These are phyloP conservation scores for Notarius lentiginosus DNA, from an alignment of 2,113 vertebrate genomes.

Conservation along the genomic window DNA sequence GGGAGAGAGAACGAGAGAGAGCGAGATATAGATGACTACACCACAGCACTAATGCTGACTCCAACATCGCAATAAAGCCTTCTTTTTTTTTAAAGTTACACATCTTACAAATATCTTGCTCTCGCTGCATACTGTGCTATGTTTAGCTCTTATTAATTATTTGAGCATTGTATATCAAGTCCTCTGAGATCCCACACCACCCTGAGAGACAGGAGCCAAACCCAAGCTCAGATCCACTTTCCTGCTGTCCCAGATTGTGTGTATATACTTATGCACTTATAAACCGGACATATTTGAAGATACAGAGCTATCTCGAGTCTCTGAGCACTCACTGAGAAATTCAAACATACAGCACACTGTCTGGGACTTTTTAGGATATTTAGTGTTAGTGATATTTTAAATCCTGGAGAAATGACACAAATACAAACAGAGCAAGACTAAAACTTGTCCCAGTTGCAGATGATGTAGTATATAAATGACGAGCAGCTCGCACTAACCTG, in stretches of 20 bases:
- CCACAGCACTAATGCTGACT: slow-evolving; percentile 32
- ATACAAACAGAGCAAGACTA: neutral
- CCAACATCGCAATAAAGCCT: neutral
- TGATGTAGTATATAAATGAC: neutral
- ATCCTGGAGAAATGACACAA: too few relatives aligned
- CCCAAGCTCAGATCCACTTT: neutral
- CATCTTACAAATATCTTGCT: neutral
- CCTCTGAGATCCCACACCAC: neutral
- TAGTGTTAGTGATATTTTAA: neutral
- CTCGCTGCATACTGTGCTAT: neutral
- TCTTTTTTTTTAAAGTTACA: neutral
- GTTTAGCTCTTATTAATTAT: slow-evolving; percentile 23
- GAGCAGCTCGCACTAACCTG: neutral
- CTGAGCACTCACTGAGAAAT: neutral
- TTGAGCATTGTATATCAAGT: neutral
- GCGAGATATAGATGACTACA: slow-evolving; percentile 48
- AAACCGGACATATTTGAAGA: neutral
- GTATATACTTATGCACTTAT: neutral
- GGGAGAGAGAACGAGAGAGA: slow-evolving; percentile 49
- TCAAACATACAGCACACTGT: neutral
- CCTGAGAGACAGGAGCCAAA: neutral
- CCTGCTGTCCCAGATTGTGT: slow-evolving; percentile 5
- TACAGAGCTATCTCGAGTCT: neutral
- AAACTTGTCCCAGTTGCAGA: neutral
- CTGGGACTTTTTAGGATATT: neutral